A percentile compares a stretch with the other conserved stretches of the same genome.
Conservation (phyloP, 2,888 invertebrate species). For the Agrotis clavis region DNA sequence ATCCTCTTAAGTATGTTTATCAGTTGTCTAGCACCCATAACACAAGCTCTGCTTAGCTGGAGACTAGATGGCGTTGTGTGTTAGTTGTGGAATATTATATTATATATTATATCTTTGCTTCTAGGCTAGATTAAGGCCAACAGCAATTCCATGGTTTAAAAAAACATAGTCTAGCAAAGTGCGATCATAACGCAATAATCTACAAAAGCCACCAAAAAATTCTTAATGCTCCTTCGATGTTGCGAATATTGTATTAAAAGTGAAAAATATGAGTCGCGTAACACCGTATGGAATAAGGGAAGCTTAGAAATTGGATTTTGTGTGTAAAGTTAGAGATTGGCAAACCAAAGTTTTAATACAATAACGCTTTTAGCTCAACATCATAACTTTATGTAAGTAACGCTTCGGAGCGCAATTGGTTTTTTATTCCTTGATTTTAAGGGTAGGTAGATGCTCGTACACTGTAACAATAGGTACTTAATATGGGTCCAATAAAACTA, state of each 20-base stretch:
- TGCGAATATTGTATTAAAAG: conserved; percentile 57
- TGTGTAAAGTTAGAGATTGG: conserved; percentile 50
- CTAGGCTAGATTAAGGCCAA: too few species aligned
- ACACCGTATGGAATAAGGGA: conserved; percentile 45
- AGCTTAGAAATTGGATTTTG: conserved; percentile 61
- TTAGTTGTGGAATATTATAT: too few species aligned
- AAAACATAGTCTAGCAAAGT: not conserved
- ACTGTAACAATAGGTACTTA: not conserved
- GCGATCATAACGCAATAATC: conserved; percentile 20
- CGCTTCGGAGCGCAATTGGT: conserved; percentile 23
- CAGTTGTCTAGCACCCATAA: too few species aligned
- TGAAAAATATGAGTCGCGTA: conserved; percentile 51
- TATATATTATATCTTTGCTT: too few species aligned
- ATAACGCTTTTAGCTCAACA: conserved; percentile 50
- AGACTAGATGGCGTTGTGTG: too few species aligned
- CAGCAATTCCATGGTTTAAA: too few species aligned
- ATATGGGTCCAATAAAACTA: too few species aligned
- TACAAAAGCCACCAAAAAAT: conserved; percentile 16
- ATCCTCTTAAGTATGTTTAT: too few species aligned
- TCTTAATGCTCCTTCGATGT: conserved; percentile 51
- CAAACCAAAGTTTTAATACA: conserved; percentile 58
- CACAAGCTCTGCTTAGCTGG: too few species aligned
- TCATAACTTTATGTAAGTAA: conserved; percentile 42
- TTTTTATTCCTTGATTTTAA: conserved; percentile 35
- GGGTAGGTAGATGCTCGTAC: not conserved